Conservation (phyloP, 2,113 vertebrate genomes). For the Coregonus clupeaformis region DNA sequence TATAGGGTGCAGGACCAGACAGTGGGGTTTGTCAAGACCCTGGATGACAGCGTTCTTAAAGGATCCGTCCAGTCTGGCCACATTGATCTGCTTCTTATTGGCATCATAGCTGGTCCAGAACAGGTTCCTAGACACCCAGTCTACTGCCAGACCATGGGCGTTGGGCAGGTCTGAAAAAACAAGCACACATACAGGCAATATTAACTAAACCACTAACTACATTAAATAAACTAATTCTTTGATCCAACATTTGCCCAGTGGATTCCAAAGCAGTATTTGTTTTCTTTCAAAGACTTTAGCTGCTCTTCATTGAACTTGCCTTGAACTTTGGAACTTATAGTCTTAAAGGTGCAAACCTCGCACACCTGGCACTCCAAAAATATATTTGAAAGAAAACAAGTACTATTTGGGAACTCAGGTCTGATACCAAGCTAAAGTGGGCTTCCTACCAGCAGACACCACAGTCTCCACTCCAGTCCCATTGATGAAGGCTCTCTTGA, state of each 20-base stretch:
- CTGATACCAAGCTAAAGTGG: no score
- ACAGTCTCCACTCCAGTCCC: conserved; percentile 88
- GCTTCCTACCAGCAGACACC: conserved; percentile 53
- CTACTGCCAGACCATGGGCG: conserved; percentile 89
- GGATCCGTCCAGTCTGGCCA: conserved; percentile 91
- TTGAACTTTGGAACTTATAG: neutral
- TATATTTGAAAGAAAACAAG: no score
- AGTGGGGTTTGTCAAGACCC: conserved; percentile 91
- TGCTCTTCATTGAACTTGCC: neutral
- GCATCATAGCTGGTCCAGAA: conserved; percentile 96
- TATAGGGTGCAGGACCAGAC: conserved; percentile 87
- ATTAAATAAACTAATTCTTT: no score
- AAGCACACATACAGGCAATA: neutral
- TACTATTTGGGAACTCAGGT: no score
- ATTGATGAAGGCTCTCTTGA: conserved; percentile 89
- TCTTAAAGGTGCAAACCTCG: no score
- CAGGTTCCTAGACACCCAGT: conserved; percentile 96
- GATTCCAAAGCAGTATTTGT: neutral
- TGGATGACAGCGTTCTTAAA: conserved; percentile 96
- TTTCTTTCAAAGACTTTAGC: neutral
- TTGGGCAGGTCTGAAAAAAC: conserved; percentile 85
- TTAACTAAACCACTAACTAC: neutral
- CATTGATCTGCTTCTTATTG: conserved; percentile 97
- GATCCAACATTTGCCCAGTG: neutral
- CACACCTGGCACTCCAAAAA: no score